A percentile compares a stretch with the other conserved stretches of the same genome.
These are phyloP conservation scores for Perca flavescens DNA, from an alignment of 2,113 vertebrate species.

Conservation along the genomic window DNA sequence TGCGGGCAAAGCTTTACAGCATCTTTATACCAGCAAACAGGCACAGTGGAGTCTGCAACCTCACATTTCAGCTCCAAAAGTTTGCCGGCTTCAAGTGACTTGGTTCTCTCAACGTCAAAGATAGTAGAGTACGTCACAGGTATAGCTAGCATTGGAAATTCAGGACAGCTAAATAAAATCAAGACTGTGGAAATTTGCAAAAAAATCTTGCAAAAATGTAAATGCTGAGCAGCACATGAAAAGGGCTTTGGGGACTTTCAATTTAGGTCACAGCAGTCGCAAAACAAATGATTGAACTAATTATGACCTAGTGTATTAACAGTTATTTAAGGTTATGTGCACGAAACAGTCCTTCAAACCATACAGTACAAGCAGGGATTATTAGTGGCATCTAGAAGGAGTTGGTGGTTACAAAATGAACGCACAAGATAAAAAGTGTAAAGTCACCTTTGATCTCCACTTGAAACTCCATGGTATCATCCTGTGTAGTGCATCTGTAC, in stretches of 20 bases:
- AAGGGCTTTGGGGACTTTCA: slow-evolving; percentile 55
- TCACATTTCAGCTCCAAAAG: slow-evolving; percentile 82
- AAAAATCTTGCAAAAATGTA: slow-evolving; percentile 61
- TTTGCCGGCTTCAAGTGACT: slow-evolving; percentile 78
- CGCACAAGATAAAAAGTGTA: slow-evolving; percentile 69
- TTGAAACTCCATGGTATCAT: slow-evolving; percentile 84
- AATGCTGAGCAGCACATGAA: slow-evolving; percentile 59
- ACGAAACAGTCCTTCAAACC: slow-evolving; percentile 59
- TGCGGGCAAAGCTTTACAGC: slow-evolving; percentile 69
- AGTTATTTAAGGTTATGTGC: slow-evolving; percentile 45
- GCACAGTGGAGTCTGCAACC: slow-evolving; percentile 78
- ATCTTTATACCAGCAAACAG: slow-evolving; percentile 82
- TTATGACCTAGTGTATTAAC: slow-evolving; percentile 40
- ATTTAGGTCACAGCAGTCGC: slow-evolving; percentile 47
- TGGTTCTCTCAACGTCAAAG: slow-evolving; percentile 79
- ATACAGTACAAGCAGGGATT: slow-evolving; percentile 69
- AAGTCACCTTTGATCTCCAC: slow-evolving; percentile 88
- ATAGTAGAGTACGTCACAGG: slow-evolving; percentile 75
- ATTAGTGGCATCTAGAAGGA: slow-evolving; percentile 78
- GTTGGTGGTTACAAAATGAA: slow-evolving; percentile 65
- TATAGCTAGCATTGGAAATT: slow-evolving; percentile 80
- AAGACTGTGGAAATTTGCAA: slow-evolving; percentile 68
- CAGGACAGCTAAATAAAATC: slow-evolving; percentile 77
- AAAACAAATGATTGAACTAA: slow-evolving; percentile 46
- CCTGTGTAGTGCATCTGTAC: slow-evolving; percentile 84